Evolutionary conservation across 1,140 invertebrate species (phyloP).

Genomic region (Lineus longissimus): DNA sequence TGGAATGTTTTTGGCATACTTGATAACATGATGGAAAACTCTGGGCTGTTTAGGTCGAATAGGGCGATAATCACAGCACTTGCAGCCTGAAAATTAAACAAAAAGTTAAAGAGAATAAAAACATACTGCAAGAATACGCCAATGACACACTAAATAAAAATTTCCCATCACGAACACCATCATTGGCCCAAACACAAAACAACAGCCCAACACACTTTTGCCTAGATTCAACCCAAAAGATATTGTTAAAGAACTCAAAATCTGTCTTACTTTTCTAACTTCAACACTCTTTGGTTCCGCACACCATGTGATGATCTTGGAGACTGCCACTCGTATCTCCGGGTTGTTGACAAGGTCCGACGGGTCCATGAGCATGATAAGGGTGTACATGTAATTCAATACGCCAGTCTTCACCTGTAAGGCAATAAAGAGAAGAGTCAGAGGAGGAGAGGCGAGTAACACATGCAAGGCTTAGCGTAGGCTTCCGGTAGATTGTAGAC

Average conservation of each 20-base stretch:
- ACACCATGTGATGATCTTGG: slow-evolving; percentile 59
- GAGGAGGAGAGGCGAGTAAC: no score
- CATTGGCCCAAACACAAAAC: background rate
- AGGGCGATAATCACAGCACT: slow-evolving; percentile 76
- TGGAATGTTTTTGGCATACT: slow-evolving; percentile 77
- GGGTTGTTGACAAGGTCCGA: slow-evolving; percentile 51
- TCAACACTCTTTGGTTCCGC: slow-evolving; percentile 63
- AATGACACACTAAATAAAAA: background rate
- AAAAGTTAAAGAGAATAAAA: slow-evolving; percentile 2
- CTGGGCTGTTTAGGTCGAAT: slow-evolving; percentile 84
- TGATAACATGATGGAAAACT: slow-evolving; percentile 77
- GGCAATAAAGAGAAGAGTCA: background rate
- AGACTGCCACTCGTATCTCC: slow-evolving; percentile 55
- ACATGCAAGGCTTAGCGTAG: no score
- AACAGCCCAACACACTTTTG: no score
- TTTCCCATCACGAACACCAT: background rate
- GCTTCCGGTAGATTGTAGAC: no score
- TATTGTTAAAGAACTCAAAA: no score
- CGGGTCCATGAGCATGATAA: slow-evolving; percentile 52
- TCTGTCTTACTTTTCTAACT: slow-evolving; percentile 63
- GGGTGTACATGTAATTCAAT: slow-evolving; percentile 51
- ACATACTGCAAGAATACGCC: background rate
- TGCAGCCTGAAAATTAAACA: slow-evolving; percentile 58
- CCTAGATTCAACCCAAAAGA: no score
- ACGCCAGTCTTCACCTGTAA: slow-evolving; percentile 52